Base-by-base conservation (phyloP, 2,888 invertebrate species). In the Cacoxenus indagator region DNA sequence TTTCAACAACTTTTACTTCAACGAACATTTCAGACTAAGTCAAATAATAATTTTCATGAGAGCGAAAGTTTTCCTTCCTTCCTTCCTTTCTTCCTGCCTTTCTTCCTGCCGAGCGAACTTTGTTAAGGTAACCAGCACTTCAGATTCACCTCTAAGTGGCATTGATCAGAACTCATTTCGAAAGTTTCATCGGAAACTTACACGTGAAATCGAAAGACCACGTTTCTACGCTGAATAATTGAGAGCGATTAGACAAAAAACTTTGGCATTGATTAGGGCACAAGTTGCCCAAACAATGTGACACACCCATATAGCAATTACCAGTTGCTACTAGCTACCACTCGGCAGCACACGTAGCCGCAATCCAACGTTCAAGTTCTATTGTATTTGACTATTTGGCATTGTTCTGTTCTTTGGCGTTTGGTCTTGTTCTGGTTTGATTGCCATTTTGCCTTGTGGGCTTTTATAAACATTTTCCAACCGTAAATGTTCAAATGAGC, bases 171-270 rank as follows among this genome's bases (percentile, higher is more conserved):
- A 57, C 59, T 59, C 61, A 45, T 74, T 55, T 24, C 14, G 48
- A 24, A 51, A 26, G 51, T 51, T 61, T 61, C 19, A 19, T n/a
- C 61, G n/a, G n/a, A 37, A 19, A 48, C 64, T 29, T 14, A 54
- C 84, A 85, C 83, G 84, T 78, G 81, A 79, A 84, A 85, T 85
- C 84, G 84, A 84, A 83, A 84, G 82, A 78, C 84, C 86, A 85
- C 85, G 85, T 85, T 86, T 81, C 86, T 83, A n/a, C n/a, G 84
- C 84, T 84, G 84, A 86, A 85, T 85, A 85, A 85, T 85, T 85
- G 84, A 83, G 84, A 85, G 80, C 85, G 85, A 85, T 85, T 85
- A 85, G 85, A 82, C 83, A 76, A 73, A n/a, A 85, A 86, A 85
- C 83, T 85, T 82, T 86, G 80, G 75, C 85, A 86, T 86, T 86